Evolutionary conservation across 2,888 invertebrate genomes (phyloP), one percentile per base, ranked within the genome.

Genomic region (Sphecodes monilicornis): DNA sequence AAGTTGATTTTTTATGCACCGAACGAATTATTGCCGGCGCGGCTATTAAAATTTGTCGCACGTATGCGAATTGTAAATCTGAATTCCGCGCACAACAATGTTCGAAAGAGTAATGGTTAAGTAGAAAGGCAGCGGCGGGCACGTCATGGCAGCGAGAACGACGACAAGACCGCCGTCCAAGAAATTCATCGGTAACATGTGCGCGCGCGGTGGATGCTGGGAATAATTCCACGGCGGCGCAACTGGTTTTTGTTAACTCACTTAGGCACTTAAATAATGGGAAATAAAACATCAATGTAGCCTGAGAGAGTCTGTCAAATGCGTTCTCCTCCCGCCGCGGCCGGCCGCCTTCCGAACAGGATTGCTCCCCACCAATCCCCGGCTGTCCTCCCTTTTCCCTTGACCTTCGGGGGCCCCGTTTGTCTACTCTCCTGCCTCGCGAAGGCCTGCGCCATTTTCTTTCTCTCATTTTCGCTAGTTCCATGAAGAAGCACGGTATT

Each of bases 251-350:
- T 88, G 88, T 89, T 88, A 86, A 82, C 87, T 86, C 78, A 80
- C 85, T 82, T 84, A 85, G 87, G 82, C 83, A 87, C 87, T 91
- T 89, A 89, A 90, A 91, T 91, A 90, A 91, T 87, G 87, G 88
- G 79, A 87, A 91, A 88, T 91, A 43, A 91, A 91, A 91, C 80
- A 86, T 89, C 89, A 90, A 89, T 90, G 89, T 86, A 86, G 78
- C 74, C 74, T 79, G 88, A 78, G 82, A 79, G 86, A 84, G 87
- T 64, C 85, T 87, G 87, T 91, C 90, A 91, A 89, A 91, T 81
- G 82, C 76, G 80, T 78, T 75, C 79, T 68, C 82, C 73, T 54
- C 54, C 75, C 68, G 79, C 76, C 50, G 78, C 78, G 4, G 46
- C 46, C 46, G 16, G 46, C 46, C 46, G 50, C 16, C 60, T 29